A percentile compares a stretch with the other conserved stretches of the same genome.
Conservation (phyloP, 2,888 invertebrate genomes). For the Drosophila limbata region DNA sequence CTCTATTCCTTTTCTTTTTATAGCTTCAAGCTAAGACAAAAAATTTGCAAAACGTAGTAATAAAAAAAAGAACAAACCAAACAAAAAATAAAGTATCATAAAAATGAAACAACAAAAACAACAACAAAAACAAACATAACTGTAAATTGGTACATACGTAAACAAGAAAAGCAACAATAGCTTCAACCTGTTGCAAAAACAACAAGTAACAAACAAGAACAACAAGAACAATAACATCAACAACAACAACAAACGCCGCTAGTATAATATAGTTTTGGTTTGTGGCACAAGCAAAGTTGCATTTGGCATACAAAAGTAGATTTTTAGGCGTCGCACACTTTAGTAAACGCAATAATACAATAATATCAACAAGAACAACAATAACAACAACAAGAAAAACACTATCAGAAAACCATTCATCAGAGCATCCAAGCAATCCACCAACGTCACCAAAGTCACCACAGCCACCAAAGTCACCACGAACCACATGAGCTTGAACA, state of each 20-base stretch:
- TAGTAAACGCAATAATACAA: slow-evolving; percentile 44
- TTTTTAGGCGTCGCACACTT: slow-evolving; percentile 74
- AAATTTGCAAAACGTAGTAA: slow-evolving; percentile 53
- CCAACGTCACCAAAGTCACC: slow-evolving; percentile 65
- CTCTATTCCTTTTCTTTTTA: slow-evolving; percentile 70
- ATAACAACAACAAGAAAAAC: slow-evolving; percentile 25
- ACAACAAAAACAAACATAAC: slow-evolving; percentile 50
- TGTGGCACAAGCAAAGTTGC: slow-evolving; percentile 67
- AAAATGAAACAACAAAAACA: slow-evolving; percentile 45
- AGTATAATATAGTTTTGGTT: slow-evolving; percentile 61
- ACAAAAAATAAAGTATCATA: slow-evolving; percentile 27
- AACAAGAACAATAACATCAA: slow-evolving; percentile 40
- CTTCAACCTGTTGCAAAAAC: slow-evolving; percentile 54
- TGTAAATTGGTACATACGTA: slow-evolving; percentile 76
- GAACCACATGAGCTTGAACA: slow-evolving; percentile 81
- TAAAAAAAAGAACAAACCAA: slow-evolving; percentile 16
- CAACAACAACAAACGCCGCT: slow-evolving; percentile 54
- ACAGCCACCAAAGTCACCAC: slow-evolving; percentile 59
- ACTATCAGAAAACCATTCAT: slow-evolving; percentile 56
- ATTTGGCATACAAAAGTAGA: slow-evolving; percentile 68
- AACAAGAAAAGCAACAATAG: slow-evolving; percentile 39
- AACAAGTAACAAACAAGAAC: slow-evolving; percentile 33
- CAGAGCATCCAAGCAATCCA: slow-evolving; percentile 50
- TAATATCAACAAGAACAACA: slow-evolving; percentile 18
- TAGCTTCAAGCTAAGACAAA: slow-evolving; percentile 75